Percentiles rank a stretch among this genome's conserved stretches.
Conservation (phyloP, 2,888 invertebrate species). For the Diloba caeruleocephala region DNA sequence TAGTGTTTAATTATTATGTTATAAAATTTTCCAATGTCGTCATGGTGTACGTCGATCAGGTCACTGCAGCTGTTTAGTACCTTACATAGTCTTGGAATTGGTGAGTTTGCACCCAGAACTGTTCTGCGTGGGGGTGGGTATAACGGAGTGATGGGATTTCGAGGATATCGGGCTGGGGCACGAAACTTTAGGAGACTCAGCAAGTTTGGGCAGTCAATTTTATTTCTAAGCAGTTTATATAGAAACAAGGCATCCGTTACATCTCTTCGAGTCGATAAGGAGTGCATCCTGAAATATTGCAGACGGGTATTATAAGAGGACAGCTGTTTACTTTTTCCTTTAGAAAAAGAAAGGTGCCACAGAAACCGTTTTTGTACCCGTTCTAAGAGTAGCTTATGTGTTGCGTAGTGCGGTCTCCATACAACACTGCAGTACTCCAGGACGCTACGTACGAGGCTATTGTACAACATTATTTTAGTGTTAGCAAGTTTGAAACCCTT, state of each 20-base stretch:
- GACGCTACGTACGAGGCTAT: no score
- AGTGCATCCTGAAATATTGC: background rate
- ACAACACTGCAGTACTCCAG: background rate
- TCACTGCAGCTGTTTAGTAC: conserved; percentile 9
- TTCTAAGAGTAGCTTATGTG: background rate
- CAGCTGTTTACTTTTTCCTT: background rate
- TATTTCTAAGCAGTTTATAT: background rate
- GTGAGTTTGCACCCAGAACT: conserved; percentile 8
- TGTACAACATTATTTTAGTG: no score
- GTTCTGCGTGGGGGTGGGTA: conserved; percentile 8
- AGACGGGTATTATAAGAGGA: conserved; percentile 1
- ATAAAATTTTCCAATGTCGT: background rate
- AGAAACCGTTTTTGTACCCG: conserved; percentile 1
- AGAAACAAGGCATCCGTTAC: conserved; percentile 2
- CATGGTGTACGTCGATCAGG: conserved; percentile 4
- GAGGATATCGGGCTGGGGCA: conserved; percentile 6
- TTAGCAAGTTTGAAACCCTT: no score
- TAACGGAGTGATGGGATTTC: conserved; percentile 6
- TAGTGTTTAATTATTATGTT: background rate
- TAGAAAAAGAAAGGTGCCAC: conserved; percentile 2
- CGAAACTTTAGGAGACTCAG: conserved; percentile 1
- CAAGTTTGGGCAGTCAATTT: conserved; percentile 1
- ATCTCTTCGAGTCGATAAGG: background rate
- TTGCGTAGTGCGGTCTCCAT: background rate
- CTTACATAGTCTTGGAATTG: conserved; percentile 6